Conservation (phyloP, 1,140 invertebrate species). For the Meloidogyne floridensis region DNA sequence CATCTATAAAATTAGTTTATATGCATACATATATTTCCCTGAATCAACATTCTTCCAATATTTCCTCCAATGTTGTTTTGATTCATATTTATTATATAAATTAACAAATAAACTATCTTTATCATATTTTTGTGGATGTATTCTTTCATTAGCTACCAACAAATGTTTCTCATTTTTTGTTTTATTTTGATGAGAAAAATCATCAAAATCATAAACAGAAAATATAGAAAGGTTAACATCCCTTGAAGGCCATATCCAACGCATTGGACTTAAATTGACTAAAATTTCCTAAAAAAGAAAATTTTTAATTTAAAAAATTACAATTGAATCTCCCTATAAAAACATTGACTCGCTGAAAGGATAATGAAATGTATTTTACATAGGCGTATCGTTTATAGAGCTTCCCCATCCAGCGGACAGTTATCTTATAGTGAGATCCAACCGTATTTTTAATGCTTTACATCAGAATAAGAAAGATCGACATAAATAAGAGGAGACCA, state of each 20-base stretch:
- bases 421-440: no score
- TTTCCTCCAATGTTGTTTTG: not conserved
- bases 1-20: no score
- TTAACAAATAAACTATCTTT: not conserved
- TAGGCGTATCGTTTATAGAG: no score
- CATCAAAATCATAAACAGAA: not conserved
- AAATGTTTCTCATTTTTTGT: not conserved
- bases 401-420: no score
- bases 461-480: slow-evolving; percentile 42
- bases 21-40: slow-evolving; percentile 24
- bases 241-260: not conserved
- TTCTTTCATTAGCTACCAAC: not conserved
- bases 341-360: no score
- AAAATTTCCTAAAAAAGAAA: not conserved
- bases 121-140: not conserved
- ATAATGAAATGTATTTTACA: no score
- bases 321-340: no score
- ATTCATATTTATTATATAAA: slow-evolving; percentile 1
- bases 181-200: not conserved
- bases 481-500: slow-evolving; percentile 55
- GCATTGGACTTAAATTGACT: slow-evolving; percentile 8
- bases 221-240: slow-evolving; percentile 10
- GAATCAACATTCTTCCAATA: slow-evolving; percentile 38
- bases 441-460: not conserved
- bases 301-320: not conserved